Evolutionary conservation across 2,113 vertebrate species (phyloP).

Genomic region (Laterallus jamaicensis): DNA sequence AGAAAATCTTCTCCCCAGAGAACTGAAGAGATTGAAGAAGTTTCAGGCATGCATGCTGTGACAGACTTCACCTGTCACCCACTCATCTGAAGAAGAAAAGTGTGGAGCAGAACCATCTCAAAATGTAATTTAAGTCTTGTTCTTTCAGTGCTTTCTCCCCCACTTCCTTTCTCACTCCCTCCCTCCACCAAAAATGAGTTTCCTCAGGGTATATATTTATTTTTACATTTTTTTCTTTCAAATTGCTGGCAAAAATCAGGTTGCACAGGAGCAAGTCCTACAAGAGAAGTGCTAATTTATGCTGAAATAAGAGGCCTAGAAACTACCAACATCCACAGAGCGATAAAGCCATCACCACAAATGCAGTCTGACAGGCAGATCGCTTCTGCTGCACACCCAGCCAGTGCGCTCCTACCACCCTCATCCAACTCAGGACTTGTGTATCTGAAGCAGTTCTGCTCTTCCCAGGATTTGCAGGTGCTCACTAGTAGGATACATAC

Average conservation of each 20-base stretch:
- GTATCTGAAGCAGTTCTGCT: not conserved
- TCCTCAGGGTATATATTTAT: not conserved
- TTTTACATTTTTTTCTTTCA: not conserved
- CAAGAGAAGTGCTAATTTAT: not conserved
- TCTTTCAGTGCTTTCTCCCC: not conserved
- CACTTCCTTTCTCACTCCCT: not conserved
- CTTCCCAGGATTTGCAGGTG: not conserved
- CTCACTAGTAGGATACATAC: not conserved
- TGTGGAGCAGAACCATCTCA: not conserved
- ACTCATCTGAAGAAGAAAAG: not conserved
- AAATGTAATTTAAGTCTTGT: not conserved
- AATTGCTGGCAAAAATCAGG: not conserved
- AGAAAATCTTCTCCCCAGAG: not conserved
- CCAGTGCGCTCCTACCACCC: fast-evolving
- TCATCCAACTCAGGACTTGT: not conserved
- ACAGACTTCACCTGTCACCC: not conserved
- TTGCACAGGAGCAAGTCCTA: not conserved
- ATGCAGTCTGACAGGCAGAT: not conserved
- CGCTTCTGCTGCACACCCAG: not conserved
- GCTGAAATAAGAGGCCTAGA: not conserved
- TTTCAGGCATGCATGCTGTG: not conserved
- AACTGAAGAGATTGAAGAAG: not conserved
- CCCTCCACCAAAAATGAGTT: not conserved
- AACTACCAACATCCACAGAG: not conserved
- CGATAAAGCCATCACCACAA: not conserved